phyloP scores from a whole-genome alignment of 2,113 vertebrate species.

The Genyomyrus donnyi region DNA sequence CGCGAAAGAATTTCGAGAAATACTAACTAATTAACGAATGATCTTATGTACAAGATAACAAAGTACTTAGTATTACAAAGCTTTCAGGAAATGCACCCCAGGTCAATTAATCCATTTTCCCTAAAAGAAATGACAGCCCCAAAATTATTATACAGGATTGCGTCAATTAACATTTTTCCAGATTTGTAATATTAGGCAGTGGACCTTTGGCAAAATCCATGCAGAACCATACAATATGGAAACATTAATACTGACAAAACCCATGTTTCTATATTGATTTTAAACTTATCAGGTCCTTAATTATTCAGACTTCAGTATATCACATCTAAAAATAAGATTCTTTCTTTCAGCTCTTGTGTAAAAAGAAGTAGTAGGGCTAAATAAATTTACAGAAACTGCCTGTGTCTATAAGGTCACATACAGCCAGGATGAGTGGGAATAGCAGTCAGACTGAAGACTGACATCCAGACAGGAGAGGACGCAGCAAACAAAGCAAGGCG shows the following conservation, averaged over 20 bases:
- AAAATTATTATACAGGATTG: not conserved
- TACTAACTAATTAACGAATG: not conserved
- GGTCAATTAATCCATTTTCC: not conserved
- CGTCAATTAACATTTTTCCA: not conserved
- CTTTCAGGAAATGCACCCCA: not conserved
- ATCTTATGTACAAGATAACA: not conserved
- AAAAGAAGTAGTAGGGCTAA: not conserved
- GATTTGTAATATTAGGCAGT: not conserved
- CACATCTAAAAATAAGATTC: not conserved
- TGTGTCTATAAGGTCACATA: not conserved
- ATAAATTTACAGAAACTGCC: not conserved
- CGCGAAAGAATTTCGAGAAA: not conserved
- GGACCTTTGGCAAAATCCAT: not conserved
- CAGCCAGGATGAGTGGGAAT: not conserved
- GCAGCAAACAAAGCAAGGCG: not conserved
- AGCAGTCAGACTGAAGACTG: not conserved
- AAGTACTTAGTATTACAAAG: not conserved
- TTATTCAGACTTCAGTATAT: not conserved
- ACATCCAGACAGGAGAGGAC: not conserved
- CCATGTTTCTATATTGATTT: not conserved
- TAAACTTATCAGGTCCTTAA: not conserved
- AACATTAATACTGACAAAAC: not conserved
- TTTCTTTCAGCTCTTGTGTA: not conserved
- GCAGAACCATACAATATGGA: not conserved
- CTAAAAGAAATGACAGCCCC: not conserved